Base-by-base conservation (phyloP, 2,888 invertebrate genomes). In the Caenorhabditis sp. region DNA sequence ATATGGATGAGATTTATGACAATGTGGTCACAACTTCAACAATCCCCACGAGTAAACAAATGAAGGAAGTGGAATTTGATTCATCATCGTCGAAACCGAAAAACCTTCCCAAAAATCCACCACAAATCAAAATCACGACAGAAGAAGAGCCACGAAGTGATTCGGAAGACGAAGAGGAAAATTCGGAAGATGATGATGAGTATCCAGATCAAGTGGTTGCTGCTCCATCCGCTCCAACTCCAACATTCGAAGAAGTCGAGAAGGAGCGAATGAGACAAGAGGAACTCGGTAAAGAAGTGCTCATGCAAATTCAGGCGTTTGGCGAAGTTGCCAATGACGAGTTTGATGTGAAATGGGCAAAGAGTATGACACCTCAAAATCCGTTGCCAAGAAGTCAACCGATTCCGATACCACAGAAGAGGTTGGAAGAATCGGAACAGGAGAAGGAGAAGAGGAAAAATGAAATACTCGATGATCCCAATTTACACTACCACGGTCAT, bases 261-360 rank as follows among this genome's bases (percentile, higher is more conserved):
- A 75, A 74, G 19, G 84, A 86, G 62, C 66, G 84, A 53, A 76
- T 83, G 24, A 58, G 69, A 19, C 83, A 86, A 37, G 81, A 82
- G 54, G 70, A 78, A 14, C 60, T 78, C 5, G 86, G 84, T 31
- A 79, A 82, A 66, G 83, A 86, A 63, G 76, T 78, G 10, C 58
- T 78, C 0, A 77, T 76, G 57, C 77, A 77, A 60, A 85, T 86
- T 50, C 84, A 84, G 64, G 83, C 86, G 21, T 87, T 86, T 49
- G 86, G 86, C n/a, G 86, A 82, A 63, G 80, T 83, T 8, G 86
- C 86, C 10, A 83, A 86, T 64, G 86, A 86, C 64, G 86, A 86
- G 61, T 86, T 86, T 64, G 86, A 86, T 71, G 86, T 86, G 8
- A 82, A 84, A 63, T 86, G 86, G 86, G 85, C 86, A 12, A 69